Conservation (phyloP, 2,888 invertebrate genomes). For the Eristalis pertinax region DNA sequence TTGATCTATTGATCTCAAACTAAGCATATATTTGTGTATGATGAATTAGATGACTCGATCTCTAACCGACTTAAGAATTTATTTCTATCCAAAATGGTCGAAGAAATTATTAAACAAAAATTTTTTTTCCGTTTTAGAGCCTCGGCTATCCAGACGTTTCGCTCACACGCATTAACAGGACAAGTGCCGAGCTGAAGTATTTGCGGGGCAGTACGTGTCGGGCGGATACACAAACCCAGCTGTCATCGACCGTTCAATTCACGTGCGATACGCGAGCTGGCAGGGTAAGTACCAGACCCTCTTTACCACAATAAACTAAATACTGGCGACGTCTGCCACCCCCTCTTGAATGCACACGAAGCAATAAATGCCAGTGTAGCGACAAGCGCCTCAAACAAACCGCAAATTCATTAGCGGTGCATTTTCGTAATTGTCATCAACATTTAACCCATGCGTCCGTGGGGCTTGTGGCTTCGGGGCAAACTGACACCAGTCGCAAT, state of each 20-base stretch:
- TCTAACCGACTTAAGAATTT: too few relatives aligned
- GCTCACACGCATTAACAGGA: slow-evolving; percentile 76
- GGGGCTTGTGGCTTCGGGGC: slow-evolving; percentile 2
- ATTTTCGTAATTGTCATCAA: slow-evolving; percentile 45
- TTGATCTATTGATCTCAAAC: too few relatives aligned
- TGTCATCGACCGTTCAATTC: slow-evolving; percentile 79
- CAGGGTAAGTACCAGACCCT: slow-evolving; percentile 76
- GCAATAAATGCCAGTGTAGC: slow-evolving; percentile 16
- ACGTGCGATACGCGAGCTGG: slow-evolving; percentile 79
- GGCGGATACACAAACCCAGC: slow-evolving; percentile 74
- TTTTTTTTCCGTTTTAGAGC: slow-evolving; percentile 75
- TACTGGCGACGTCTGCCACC: not conserved
- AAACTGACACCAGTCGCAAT: slow-evolving; percentile 4
- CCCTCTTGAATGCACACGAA: not conserved
- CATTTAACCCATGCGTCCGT: not conserved
- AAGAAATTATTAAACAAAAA: too few relatives aligned
- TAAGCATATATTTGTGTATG: too few relatives aligned
- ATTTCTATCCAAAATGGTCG: too few relatives aligned
- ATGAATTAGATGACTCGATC: too few relatives aligned
- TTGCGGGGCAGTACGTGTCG: slow-evolving; percentile 78
- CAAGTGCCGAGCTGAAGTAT: slow-evolving; percentile 78
- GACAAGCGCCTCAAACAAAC: slow-evolving; percentile 12
- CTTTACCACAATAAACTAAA: not conserved
- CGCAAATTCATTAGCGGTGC: slow-evolving; percentile 25
- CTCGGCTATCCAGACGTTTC: slow-evolving; percentile 79